Evolutionary conservation across 2,113 vertebrate species (phyloP).

Genomic region (Nycticebus coucang): DNA sequence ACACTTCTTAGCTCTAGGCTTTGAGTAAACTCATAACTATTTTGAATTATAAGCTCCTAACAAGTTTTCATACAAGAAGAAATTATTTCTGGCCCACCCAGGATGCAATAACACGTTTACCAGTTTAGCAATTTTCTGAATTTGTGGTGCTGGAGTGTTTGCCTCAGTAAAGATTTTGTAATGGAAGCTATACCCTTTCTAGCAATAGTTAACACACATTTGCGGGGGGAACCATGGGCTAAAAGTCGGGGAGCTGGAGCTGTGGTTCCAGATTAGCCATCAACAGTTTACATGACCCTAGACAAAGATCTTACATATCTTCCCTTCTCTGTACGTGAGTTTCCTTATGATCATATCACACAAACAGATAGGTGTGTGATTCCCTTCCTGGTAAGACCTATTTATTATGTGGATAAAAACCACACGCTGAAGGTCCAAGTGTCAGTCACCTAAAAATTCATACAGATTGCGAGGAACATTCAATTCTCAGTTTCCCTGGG

Average conservation of each 20-base stretch:
- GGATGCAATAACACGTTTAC: neutral
- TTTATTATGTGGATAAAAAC: neutral
- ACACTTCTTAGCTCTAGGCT: neutral
- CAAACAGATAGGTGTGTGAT: neutral
- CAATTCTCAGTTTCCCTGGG: neutral
- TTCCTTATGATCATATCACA: neutral
- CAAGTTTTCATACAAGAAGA: neutral
- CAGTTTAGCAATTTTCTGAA: neutral
- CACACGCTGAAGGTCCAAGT: neutral
- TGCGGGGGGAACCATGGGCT: neutral
- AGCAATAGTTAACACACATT: neutral
- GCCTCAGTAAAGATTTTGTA: neutral
- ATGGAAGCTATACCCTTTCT: neutral
- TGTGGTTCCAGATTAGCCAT: neutral
- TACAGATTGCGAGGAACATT: neutral
- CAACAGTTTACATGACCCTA: neutral
- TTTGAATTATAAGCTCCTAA: neutral
- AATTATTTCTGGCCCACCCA: neutral
- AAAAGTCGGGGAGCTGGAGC: neutral
- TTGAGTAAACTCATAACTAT: neutral
- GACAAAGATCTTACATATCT: neutral
- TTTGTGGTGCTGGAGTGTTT: neutral
- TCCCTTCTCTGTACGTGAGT: neutral
- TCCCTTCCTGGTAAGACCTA: neutral
- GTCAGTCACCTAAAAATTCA: neutral